Base-by-base conservation (phyloP, 2,113 vertebrate species). In the Pogonocichla stellata region DNA sequence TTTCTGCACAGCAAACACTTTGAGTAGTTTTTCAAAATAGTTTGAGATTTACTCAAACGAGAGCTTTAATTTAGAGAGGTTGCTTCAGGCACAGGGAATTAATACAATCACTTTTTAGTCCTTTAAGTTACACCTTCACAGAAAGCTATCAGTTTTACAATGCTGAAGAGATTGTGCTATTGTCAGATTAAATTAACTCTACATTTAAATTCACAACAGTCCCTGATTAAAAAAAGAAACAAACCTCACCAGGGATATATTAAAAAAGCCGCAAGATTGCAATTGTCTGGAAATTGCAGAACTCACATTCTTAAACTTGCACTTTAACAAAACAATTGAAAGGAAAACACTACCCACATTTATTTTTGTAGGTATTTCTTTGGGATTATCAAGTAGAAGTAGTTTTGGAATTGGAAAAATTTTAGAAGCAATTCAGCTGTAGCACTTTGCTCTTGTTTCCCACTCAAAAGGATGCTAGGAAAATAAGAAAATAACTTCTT, bases 401-500 rank as follows among this genome's bases (percentile, higher is more conserved):
- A 56, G 36, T 33, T 6, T n/a, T 74, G 50, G 64, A 92, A 89
- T 34, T 85, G 73, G 61, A 80, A 90, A 75, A 91, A 93, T 89
- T 92, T 92, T 90, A 87, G 70, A 95, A 92, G 25, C 10, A 87
- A 80, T 93, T 93, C 70, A 73, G 11, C 61, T 66, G 19, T 14
- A 77, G 14, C 23, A 67, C 50, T 84, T 86, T 40, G 26, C 54
- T 79, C 38, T 47, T 80, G 31, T 92, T 93, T 95, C 57, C 57
- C n/a, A 29, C n/a, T 18, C 42, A 31, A 88, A 94, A 83, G 10
- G 7, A 77, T 33, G 5, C 22, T 77, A 70, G 42, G 34, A 74
- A 93, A 93, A 84, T 83, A 88, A 85, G 56, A 51, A 90, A 95
- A 95, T 86, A 91, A 71, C 38, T 89, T 51, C 5, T 84, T 86